Evolutionary conservation across 2,113 vertebrate species (phyloP).

Genomic region (mouse (Mus musculus)): DNA sequence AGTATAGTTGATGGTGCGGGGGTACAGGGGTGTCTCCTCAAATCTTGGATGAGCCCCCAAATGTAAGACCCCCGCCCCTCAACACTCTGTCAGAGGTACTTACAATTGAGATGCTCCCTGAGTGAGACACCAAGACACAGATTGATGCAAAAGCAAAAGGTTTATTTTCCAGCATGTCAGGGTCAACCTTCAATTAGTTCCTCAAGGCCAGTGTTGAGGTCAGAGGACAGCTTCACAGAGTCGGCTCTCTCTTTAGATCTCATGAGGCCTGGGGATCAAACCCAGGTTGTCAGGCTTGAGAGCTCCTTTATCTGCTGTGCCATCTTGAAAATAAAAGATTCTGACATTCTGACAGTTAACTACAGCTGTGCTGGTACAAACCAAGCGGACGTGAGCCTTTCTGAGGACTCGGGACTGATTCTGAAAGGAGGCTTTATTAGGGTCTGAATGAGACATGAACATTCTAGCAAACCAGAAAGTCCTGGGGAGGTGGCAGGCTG

Average conservation of each 20-base stretch:
- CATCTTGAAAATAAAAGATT: not conserved
- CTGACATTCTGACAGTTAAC: not conserved
- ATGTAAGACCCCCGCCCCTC: no score
- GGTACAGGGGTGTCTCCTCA: no score
- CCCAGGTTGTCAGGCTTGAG: not conserved
- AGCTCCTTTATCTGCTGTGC: not conserved
- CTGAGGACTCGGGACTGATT: not conserved
- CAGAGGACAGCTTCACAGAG: not conserved
- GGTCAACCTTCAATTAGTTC: no score
- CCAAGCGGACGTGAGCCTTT: not conserved
- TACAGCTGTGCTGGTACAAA: not conserved
- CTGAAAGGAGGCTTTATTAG: slow-evolving; percentile 51
- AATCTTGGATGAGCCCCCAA: no score
- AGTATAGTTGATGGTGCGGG: no score
- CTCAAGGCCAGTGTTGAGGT: not conserved
- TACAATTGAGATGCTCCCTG: no score
- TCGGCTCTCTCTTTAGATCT: not conserved
- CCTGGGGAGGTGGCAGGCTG: not conserved
- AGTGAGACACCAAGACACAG: no score
- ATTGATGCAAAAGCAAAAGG: no score
- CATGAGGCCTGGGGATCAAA: not conserved
- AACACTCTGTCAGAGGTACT: no score
- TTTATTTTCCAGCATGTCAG: no score
- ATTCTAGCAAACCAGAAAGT: not conserved
- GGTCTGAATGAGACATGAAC: not conserved